Evolutionary conservation across 2,797 vertebrate genomes (phyloP), one percentile per base, ranked within the genome.

Genomic region (Schizopygopsis pylzovi): DNA sequence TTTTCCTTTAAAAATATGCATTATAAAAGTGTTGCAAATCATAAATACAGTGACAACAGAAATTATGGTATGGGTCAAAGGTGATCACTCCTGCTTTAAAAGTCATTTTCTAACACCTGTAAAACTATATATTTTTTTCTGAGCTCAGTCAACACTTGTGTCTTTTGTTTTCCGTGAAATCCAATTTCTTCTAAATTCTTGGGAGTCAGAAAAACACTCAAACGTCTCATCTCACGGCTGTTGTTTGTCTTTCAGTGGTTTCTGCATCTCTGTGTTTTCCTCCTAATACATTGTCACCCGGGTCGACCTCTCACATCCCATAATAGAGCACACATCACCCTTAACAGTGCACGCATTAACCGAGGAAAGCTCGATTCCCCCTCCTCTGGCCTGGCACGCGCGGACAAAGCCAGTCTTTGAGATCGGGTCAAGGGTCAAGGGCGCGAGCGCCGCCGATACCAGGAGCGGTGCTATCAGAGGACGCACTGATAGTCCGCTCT

Each of bases 321-420:
- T 81, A 61, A 83, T 43, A 12, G 16, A 12, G 59, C 80, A 76
- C 80, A 78, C 77, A 83, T 85, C 79, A 65, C 75, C 49, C 25
- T 20, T 75, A 87, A 90, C 87, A 91, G 86, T 86, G 82, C 20
- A 11, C 6, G 67, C 82, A 88, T 90, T 91, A 89, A 89, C 47
- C n/a, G 65, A 72, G 79, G 49, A 81, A 83, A 67, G 82, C 86
- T 87, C 12, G 86, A 65, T 56, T 81, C 43, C 8, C 85, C 84
- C 76, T 37, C 84, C 86, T 88, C 61, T 68, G 83, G 63, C 86
- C 80, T 77, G 85, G 67, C 67, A 79, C 79, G 11, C 81, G 15
- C 39, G 20, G 73, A 89, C 90, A 92, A 89, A 88, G 88, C 43
- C 33, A 39, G 82, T 70, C 65, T 88, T 90, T 90, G 79, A 90